A percentile compares a stretch with the other conserved stretches of the same genome.
phyloP scores from a whole-genome alignment of 2,888 invertebrate species.

The Calameuta idolon region DNA sequence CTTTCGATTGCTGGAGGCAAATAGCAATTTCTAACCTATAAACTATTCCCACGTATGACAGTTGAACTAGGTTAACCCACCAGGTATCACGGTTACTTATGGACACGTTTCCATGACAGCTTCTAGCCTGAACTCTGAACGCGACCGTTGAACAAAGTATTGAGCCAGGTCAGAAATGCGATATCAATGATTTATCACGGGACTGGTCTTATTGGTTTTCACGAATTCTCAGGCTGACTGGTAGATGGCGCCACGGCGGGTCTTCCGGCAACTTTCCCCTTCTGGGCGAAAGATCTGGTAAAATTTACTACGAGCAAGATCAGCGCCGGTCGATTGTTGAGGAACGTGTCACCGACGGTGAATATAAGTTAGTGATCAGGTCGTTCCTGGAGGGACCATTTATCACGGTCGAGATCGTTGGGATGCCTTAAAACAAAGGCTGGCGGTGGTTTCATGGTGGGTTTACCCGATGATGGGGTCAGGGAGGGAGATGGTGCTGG shows the following conservation, averaged over 20 bases:
- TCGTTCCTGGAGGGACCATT: conserved; percentile 52
- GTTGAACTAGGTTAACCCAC: neutral
- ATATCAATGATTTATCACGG: neutral
- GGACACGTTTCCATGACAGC: neutral
- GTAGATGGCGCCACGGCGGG: neutral
- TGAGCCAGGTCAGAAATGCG: neutral
- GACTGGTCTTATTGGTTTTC: neutral
- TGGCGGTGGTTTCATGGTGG: conserved; percentile 55
- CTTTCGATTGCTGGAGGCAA: neutral
- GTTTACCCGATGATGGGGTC: conserved; percentile 41
- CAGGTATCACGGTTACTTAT: neutral
- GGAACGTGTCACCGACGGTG: conserved; percentile 40
- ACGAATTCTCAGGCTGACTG: neutral
- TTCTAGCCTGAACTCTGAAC: neutral
- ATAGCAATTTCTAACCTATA: neutral
- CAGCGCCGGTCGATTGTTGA: neutral
- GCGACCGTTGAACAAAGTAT: neutral
- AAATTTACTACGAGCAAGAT: neutral
- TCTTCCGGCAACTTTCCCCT: neutral
- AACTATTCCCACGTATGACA: neutral
- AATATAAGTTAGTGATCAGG: conserved; percentile 40
- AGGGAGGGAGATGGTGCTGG: conserved; percentile 30
- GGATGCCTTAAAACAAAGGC: conserved; percentile 64
- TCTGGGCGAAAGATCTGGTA: neutral
- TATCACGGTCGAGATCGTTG: conserved; percentile 59